Evolutionary conservation across 1,140 invertebrate species (phyloP).

Genomic region (Phocides pigmalion): DNA sequence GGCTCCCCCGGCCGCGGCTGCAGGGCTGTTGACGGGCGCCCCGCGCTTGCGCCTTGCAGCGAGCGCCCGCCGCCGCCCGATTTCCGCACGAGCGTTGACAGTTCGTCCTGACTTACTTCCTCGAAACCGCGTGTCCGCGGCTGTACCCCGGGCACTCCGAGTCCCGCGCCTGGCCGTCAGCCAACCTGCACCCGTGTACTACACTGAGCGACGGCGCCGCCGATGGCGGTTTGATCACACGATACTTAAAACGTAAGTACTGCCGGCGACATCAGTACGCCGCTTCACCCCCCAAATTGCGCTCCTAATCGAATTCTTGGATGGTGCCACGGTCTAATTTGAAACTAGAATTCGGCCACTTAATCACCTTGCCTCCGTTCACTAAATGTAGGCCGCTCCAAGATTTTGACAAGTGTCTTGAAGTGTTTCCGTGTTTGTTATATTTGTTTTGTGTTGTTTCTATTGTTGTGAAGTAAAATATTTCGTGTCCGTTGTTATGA

Average conservation of each 20-base stretch:
- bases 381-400: slow-evolving; percentile 24
- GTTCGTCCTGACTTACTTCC: slow-evolving; percentile 80
- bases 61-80: slow-evolving; percentile 65
- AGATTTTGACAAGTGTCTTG: slow-evolving; percentile 33
- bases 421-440: slow-evolving; percentile 38
- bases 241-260: slow-evolving; percentile 65
- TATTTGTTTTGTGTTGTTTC: slow-evolving; percentile 24
- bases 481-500: slow-evolving; percentile 1
- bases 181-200: slow-evolving; percentile 58
- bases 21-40: slow-evolving; percentile 81
- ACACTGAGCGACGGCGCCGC: slow-evolving; percentile 47
- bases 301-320: slow-evolving; percentile 24
- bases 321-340: slow-evolving; percentile 10
- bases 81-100: slow-evolving; percentile 75
- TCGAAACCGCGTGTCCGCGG: slow-evolving; percentile 82
- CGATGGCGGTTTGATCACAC: slow-evolving; percentile 68
- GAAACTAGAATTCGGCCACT: slow-evolving; percentile 28
- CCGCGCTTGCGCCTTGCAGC: slow-evolving; percentile 63
- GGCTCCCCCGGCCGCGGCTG: slow-evolving; percentile 56
- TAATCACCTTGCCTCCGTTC: slow-evolving; percentile 19
- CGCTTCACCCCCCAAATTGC: slow-evolving; percentile 14
- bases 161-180: slow-evolving; percentile 56
- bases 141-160: slow-evolving; percentile 61
- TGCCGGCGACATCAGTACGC: not conserved
- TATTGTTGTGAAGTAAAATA: slow-evolving; percentile 5